Conservation (phyloP, 2,888 invertebrate genomes). For the Tachina lurida region DNA sequence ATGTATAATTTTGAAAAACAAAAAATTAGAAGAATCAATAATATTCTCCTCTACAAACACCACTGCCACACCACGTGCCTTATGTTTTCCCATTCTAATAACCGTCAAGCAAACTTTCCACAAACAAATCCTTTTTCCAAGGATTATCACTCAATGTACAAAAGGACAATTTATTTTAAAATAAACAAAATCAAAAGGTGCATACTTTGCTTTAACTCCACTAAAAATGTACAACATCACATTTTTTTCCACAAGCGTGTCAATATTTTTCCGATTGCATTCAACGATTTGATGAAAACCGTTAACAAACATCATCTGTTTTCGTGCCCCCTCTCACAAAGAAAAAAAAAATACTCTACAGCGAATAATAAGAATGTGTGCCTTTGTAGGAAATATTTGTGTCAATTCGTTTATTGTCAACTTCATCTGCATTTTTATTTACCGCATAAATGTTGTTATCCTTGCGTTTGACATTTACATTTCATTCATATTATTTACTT, state of each 20-base stretch:
- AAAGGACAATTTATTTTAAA: slow-evolving; percentile 32
- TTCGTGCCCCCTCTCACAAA: not conserved
- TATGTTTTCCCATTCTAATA: slow-evolving; percentile 45
- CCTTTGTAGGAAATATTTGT: slow-evolving; percentile 66
- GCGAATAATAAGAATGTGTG: slow-evolving; percentile 12
- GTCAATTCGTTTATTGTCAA: slow-evolving; percentile 67
- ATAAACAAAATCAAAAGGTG: slow-evolving; percentile 65
- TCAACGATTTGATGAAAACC: not conserved
- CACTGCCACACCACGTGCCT: slow-evolving; percentile 50
- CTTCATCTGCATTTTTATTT: slow-evolving; percentile 71
- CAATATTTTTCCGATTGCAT: slow-evolving; percentile 52
- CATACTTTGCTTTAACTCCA: slow-evolving; percentile 9
- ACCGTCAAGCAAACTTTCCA: not conserved
- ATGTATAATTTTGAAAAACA: not conserved
- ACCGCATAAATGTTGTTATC: slow-evolving; percentile 71
- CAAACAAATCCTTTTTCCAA: slow-evolving; percentile 56
- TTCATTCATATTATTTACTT: slow-evolving; percentile 59
- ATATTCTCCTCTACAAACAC: no score
- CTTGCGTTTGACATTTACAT: slow-evolving; percentile 71
- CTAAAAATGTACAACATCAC: not conserved
- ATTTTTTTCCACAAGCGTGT: slow-evolving; percentile 55
- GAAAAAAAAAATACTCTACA: not conserved
- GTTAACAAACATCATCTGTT: slow-evolving; percentile 65
- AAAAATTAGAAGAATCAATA: no score
- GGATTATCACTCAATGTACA: slow-evolving; percentile 50